Evolutionary conservation across 2,888 invertebrate genomes (phyloP), one percentile per base, ranked within the genome.

Genomic region (Gortyna flavago): DNA sequence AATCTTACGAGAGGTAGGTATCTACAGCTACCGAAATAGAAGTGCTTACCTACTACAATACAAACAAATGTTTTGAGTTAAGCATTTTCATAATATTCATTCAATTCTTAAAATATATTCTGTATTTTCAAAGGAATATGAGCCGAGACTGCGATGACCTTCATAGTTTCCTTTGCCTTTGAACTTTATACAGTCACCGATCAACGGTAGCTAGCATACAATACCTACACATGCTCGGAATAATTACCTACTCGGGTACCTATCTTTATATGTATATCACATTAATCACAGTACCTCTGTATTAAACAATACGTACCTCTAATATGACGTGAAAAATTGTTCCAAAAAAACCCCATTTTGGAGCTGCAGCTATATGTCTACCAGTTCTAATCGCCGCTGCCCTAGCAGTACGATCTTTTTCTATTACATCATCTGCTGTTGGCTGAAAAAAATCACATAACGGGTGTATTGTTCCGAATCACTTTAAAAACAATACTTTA

Each of bases 271-370:
- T 4, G 35, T 35, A 35, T n/a, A 73, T 57, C 38, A 73, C 38
- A 51, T 71, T 38, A 48, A 11, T 35, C n/a, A 69, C n/a, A 69
- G 51, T 62, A 35, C 35, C 35, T 35, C 7, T 0, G 0, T 32
- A 41, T 32, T 44, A 57, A 4, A 80, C 68, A 66, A 57, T 92
- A 80, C 76, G 16, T 76, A 96, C 97, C 94, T 96, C 95, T 83
- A 95, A 87, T 85, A 96, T 95, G 67, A 96, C 92, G 87, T 95
- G 93, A 82, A 96, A 96, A 85, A 97, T 95, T 1, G 97, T 97
- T 74, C 97, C 97, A 79, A 97, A 97, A 87, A 97, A 97, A 8
- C 97, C 97, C 92, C 93, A 93, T 89, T 96, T 95, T 29, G 94
- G 95, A 78, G 94, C 91, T 29, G 89, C 88, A 21, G 94, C 93